phyloP scores from a whole-genome alignment of 2,113 vertebrate genomes.

The Hippocampus abdominalis region DNA sequence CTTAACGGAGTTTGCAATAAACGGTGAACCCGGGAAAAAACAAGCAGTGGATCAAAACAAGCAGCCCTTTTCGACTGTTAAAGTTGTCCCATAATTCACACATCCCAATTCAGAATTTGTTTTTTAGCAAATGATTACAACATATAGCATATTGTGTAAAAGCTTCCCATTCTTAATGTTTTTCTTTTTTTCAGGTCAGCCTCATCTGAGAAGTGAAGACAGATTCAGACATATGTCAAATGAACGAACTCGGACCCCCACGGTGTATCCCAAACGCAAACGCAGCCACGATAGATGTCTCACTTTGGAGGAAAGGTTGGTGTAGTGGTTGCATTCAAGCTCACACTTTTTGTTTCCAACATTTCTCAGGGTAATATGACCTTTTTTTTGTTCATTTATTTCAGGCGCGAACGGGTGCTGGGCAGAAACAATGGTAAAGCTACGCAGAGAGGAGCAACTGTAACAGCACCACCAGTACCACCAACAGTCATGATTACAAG shows the following conservation, averaged over 20 bases:
- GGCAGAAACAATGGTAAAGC: constrained; percentile 54
- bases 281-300: constrained; percentile 63
- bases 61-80: constrained; percentile 26
- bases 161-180: neutral
- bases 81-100: neutral
- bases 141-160: neutral
- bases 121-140: neutral
- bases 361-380: neutral
- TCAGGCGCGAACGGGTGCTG: constrained; percentile 68
- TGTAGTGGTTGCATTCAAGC: neutral
- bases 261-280: constrained; percentile 70
- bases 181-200: constrained; percentile 64
- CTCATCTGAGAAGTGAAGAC: constrained; percentile 75
- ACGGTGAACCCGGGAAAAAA: constrained; percentile 44
- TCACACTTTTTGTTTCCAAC: neutral
- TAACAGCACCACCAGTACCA: constrained; percentile 14
- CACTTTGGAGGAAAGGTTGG: constrained; percentile 69
- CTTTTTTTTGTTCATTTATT: constrained; percentile 17
- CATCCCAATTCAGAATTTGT: neutral
- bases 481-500: constrained; percentile 36
- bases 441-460: constrained; percentile 42
- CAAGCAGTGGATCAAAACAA: constrained; percentile 57
- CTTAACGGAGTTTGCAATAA: constrained; percentile 75
- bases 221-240: constrained; percentile 69
- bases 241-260: constrained; percentile 61